Base-by-base conservation (phyloP, 2,888 invertebrate species). In the Flexamia atlantica region DNA sequence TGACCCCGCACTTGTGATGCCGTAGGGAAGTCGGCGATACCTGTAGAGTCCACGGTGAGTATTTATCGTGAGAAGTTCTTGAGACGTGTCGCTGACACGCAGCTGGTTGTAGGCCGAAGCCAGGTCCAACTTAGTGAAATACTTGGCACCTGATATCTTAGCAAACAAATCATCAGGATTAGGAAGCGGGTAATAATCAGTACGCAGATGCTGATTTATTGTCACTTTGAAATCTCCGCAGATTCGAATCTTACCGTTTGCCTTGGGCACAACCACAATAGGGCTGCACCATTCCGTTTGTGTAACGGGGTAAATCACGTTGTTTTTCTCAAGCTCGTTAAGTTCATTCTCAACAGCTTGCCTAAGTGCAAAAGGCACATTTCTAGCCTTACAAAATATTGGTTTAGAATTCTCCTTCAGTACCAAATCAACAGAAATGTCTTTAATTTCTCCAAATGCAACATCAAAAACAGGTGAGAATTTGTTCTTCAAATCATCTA, bases 1-100 rank as follows among this genome's bases (percentile, higher is more conserved):
- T 85, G 87, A 86, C 23, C 64, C 64, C 4, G 64, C 9, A 64
- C 28, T 64, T 5, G 23, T 64, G 5, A 64, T 64, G 14, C 64
- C 64, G 25, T 36, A 64, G 3, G 64, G 64, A 2, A 25, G 23
- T 25, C 28, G 3, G 25, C 23, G 7, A 81, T 81, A 85, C 57
- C 64, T 80, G 17, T 70, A 85, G 5, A 80, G 14, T 10, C 85
- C 85, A 9, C 25, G 7, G 28, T 64, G 64, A 2, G 64, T 64
- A 14, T 2, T 64, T n/a, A 64, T 64, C 9, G 64, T 64, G 25
- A 64, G 25, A 7, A 64, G 25, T 25, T 64, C 64, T 64, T 64
- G 64, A 28, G 64, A 64, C 36, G 36, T 7, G 5, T 36, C 36
- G 36, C 9, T 36, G 4, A 36, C 36, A 7, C 9, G 4, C 4